Evolutionary conservation across 1,140 invertebrate species (phyloP).

Genomic region (Vanessa tameamea): DNA sequence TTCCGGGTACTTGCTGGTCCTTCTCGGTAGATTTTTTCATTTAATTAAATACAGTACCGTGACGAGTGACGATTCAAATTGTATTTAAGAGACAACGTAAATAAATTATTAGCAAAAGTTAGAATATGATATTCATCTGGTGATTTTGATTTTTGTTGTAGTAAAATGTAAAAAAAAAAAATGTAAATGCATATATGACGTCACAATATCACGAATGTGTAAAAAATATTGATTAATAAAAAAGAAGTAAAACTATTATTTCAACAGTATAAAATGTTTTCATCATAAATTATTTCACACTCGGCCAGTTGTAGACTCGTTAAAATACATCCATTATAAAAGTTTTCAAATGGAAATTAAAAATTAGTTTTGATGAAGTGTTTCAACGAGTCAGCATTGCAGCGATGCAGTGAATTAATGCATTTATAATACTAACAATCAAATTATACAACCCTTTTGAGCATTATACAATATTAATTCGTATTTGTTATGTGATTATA

Average conservation of each 20-base stretch:
- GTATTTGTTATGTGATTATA: slow-evolving; percentile 20
- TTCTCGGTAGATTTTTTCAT: too few relatives aligned
- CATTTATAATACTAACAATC: slow-evolving; percentile 24
- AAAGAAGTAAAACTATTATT: too few relatives aligned
- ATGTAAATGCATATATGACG: too few relatives aligned
- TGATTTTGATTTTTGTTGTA: too few relatives aligned
- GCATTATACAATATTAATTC: slow-evolving; percentile 12
- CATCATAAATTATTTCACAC: slow-evolving; percentile 18
- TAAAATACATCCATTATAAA: slow-evolving; percentile 24
- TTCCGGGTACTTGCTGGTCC: too few relatives aligned
- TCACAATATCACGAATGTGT: background rate
- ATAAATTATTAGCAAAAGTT: too few relatives aligned
- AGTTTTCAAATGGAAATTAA: slow-evolving; percentile 17
- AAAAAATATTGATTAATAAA: background rate
- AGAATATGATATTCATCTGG: too few relatives aligned
- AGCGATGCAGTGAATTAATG: slow-evolving; percentile 14
- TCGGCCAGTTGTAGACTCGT: slow-evolving; percentile 13
- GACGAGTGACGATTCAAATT: too few relatives aligned
- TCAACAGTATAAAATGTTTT: background rate
- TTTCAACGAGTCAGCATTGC: slow-evolving; percentile 12
- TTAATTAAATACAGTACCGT: too few relatives aligned
- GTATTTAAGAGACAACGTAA: too few relatives aligned
- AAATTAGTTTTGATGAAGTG: slow-evolving; percentile 24
- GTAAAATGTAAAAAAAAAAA: too few relatives aligned
- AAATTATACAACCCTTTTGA: slow-evolving; percentile 22